Evolutionary conservation across 2,888 invertebrate genomes (phyloP).

Genomic region (Carcina quercana): DNA sequence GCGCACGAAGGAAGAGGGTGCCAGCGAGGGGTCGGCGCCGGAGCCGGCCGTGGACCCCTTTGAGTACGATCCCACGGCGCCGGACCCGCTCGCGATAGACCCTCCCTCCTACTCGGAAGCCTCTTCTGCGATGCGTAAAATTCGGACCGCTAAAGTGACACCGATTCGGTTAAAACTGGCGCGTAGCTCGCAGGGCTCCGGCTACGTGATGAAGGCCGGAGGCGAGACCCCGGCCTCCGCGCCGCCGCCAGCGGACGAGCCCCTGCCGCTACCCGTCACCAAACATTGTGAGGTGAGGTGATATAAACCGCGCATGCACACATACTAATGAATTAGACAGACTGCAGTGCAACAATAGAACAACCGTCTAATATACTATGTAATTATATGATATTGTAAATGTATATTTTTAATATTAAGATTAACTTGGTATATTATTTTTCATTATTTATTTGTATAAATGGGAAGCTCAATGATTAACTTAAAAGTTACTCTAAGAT

Average conservation of each 20-base stretch:
- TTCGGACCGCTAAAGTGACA: slow-evolving; percentile 79
- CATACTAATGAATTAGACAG: slow-evolving; percentile 17
- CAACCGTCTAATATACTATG: slow-evolving; percentile 35
- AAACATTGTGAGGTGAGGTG: slow-evolving; percentile 93
- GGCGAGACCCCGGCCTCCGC: slow-evolving; percentile 29
- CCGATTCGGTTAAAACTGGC: slow-evolving; percentile 90
- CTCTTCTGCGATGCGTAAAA: slow-evolving; percentile 65
- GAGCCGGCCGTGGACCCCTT: slow-evolving; percentile 54
- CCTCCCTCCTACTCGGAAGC: slow-evolving; percentile 54
- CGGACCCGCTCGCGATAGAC: slow-evolving; percentile 61
- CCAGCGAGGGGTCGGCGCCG: slow-evolving; percentile 30
- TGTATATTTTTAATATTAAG: slow-evolving; percentile 47
- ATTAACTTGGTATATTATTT: slow-evolving; percentile 35
- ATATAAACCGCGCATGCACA: slow-evolving; percentile 67
- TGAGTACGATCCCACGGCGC: slow-evolving; percentile 62
- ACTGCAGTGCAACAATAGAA: slow-evolving; percentile 15
- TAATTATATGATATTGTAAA: slow-evolving; percentile 28
- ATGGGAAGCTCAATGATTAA: slow-evolving; percentile 71
- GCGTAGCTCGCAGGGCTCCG: slow-evolving; percentile 85
- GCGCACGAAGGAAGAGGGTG: slow-evolving; percentile 59
- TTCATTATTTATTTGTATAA: slow-evolving; percentile 70
- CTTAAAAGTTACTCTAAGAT: slow-evolving; percentile 63
- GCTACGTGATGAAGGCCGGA: slow-evolving; percentile 74
- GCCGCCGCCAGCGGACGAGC: slow-evolving; percentile 17
- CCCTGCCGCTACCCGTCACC: slow-evolving; percentile 75